Evolutionary conservation across 2,888 invertebrate genomes (phyloP).

Genomic region (Heliconius charithonia): DNA sequence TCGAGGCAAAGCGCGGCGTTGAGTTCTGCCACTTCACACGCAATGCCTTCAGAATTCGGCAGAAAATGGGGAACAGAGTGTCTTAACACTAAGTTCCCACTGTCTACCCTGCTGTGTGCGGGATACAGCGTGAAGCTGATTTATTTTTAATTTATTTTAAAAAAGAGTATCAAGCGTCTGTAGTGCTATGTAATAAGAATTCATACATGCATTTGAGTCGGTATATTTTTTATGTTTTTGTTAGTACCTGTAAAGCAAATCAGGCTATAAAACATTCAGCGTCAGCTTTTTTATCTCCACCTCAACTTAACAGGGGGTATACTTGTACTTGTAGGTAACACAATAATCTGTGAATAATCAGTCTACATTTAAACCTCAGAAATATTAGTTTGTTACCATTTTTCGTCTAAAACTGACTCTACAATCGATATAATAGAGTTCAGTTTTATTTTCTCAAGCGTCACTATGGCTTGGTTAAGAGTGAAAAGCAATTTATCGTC

Average conservation of each 20-base stretch:
- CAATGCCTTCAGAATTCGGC: too few relatives aligned
- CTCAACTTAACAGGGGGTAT: conserved; percentile 80
- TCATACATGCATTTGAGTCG: too few relatives aligned
- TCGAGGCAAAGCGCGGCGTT: too few relatives aligned
- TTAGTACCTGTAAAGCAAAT: conserved; percentile 47
- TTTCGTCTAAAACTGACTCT: conserved; percentile 22
- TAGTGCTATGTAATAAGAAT: too few relatives aligned
- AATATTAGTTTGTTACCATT: conserved; percentile 24
- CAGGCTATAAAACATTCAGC: conserved; percentile 47
- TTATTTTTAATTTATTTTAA: too few relatives aligned
- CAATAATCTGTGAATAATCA: conserved; percentile 80
- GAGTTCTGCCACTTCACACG: too few relatives aligned
- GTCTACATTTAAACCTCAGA: conserved; percentile 54
- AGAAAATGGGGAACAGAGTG: too few relatives aligned
- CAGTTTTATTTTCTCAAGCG: conserved; percentile 47
- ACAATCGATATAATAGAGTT: conserved; percentile 51
- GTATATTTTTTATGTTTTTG: not conserved
- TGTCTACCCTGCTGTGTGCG: too few relatives aligned
- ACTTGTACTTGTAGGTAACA: conserved; percentile 58
- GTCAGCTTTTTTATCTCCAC: conserved; percentile 62
- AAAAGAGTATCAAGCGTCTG: too few relatives aligned
- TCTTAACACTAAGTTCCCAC: too few relatives aligned
- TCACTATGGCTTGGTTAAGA: conserved; percentile 58
- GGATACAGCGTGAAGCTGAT: too few relatives aligned
- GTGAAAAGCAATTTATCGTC: conserved; percentile 79